phyloP scores from a whole-genome alignment of 2,797 vertebrate genomes.

The Rhadinocentrus ornatus region DNA sequence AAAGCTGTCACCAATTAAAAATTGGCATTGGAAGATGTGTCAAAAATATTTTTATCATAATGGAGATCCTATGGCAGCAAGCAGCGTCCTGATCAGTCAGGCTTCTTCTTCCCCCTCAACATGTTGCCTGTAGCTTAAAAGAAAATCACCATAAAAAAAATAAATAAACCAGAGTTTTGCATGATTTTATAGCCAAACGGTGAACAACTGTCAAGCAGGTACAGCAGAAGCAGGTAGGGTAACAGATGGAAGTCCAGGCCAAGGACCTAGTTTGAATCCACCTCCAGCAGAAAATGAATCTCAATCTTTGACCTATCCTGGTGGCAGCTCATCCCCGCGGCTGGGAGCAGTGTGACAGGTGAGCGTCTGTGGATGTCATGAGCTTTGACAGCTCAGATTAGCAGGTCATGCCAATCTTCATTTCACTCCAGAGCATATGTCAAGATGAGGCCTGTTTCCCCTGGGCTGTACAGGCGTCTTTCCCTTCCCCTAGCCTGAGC shows the following conservation, averaged over 20 bases:
- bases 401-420: conserved; percentile 78
- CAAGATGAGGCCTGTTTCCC: conserved; percentile 73
- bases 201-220: conserved; percentile 17
- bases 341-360: conserved; percentile 68
- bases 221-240: conserved; percentile 21
- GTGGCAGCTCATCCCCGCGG: conserved; percentile 69
- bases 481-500: conserved; percentile 62
- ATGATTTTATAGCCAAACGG: conserved; percentile 18
- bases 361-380: conserved; percentile 67
- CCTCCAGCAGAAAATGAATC: conserved; percentile 56
- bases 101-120: conserved; percentile 62
- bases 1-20: conserved; percentile 66
- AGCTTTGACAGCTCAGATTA: conserved; percentile 81
- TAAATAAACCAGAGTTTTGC: neutral
- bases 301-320: conserved; percentile 73
- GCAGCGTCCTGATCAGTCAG: conserved; percentile 27
- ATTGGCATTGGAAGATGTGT: conserved; percentile 52
- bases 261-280: conserved; percentile 44
- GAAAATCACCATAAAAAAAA: conserved; percentile 24
- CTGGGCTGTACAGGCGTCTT: conserved; percentile 64
- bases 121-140: conserved; percentile 32
- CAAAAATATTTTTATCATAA: conserved; percentile 58
- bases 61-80: conserved; percentile 40
- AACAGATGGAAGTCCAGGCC: conserved; percentile 40
- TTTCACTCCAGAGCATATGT: conserved; percentile 82